Conservation (phyloP, 2,113 vertebrate genomes). For the Pogona vitticeps region DNA sequence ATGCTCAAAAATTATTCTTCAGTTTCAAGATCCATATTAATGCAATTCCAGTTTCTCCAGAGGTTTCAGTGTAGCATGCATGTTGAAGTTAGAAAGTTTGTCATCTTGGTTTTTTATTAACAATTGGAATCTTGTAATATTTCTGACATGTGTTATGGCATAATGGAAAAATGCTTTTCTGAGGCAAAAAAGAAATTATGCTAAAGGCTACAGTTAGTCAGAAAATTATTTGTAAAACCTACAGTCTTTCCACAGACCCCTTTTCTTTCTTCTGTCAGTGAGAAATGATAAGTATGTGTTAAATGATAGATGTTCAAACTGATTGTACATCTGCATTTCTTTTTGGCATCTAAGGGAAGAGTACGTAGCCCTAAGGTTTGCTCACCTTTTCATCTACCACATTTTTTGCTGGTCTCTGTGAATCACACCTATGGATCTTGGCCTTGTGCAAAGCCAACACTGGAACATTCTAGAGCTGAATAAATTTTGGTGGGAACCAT, state of each 20-base stretch:
- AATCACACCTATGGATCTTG: too few species aligned
- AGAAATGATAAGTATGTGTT: conserved; percentile 30
- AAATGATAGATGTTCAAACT: conserved; percentile 15
- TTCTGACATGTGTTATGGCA: conserved; percentile 21
- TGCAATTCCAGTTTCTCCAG: conserved; percentile 7
- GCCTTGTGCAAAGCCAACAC: too few species aligned
- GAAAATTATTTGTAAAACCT: background rate
- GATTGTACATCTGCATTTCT: conserved; percentile 37
- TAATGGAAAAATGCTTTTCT: conserved; percentile 11
- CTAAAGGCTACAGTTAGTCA: conserved; percentile 24
- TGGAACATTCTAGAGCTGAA: too few species aligned
- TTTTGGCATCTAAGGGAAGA: background rate
- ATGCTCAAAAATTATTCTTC: conserved; percentile 34
- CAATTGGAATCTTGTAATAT: conserved; percentile 2
- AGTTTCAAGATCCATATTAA: conserved; percentile 31
- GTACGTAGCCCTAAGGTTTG: too few species aligned
- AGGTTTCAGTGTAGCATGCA: background rate
- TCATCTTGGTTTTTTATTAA: conserved; percentile 30
- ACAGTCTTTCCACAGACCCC: background rate
- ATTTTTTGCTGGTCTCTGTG: too few species aligned
- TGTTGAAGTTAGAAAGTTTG: background rate
- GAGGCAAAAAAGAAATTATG: conserved; percentile 2
- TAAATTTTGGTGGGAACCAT: too few species aligned
- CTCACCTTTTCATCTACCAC: too few species aligned
- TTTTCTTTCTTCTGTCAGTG: conserved; percentile 43